Evolutionary conservation across 2,888 invertebrate genomes (phyloP), one percentile per base, ranked within the genome.

Genomic region (Lumbricus terrestris): DNA sequence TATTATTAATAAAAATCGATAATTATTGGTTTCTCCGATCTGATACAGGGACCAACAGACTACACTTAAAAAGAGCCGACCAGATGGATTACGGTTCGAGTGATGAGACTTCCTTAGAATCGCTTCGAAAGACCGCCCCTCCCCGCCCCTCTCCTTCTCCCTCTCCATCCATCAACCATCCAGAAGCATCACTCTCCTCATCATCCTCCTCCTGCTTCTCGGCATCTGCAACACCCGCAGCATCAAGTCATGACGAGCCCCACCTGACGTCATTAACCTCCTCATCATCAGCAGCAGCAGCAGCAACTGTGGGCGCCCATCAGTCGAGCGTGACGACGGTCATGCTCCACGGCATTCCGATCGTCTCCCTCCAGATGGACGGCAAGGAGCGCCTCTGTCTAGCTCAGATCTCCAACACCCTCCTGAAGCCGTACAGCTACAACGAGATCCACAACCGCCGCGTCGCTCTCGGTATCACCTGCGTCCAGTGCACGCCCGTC

Each of bases 321-420:
- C 90, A 91, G 6, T 93, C 94, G 91, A 93, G 93, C 40, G 98
- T 98, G 34, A 96, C 97, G 93, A 97, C 97, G 35, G 98, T 98
- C 6, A 96, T 97, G 42, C 96, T 95, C n/a, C 93, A 98, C 95
- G 98, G 98, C 13, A 97, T 98, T 18, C 97, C 98, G 1, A 99
- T 99, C 93, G 98, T 99, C 0, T 98, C 98, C 0, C 96, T 99
- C 88, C 97, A 97, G 90, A 98, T 99, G 93, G 98, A 99, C 94
- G 97, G 97, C 15, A 97, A 97, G 93, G 98, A 99, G 95, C 96
- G 99, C 0, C 96, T 99, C 15, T 99, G 99, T 94, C 96, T 99
- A 92, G 99, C 99, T 0, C 99, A 99, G 96, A 99, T 99, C 93
- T 98, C 98, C 90, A 98, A 98, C 95, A 99, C 98, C 0, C 96